Percentiles rank a stretch among this genome's conserved stretches.
These are phyloP conservation scores for Pecten maximus DNA, from an alignment of 2,888 invertebrate genomes.

Conservation along the genomic window DNA sequence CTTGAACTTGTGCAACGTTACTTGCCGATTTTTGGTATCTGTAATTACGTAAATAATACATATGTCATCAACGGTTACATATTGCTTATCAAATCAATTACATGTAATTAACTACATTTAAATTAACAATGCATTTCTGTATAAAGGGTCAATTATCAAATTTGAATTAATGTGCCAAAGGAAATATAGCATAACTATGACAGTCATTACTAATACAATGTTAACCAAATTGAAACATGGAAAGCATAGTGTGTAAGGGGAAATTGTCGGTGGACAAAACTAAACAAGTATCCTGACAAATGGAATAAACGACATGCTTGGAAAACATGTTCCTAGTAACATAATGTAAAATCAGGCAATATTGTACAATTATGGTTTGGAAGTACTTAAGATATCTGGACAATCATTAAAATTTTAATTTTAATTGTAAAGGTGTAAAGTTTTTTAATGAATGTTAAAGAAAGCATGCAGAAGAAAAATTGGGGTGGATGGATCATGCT, in stretches of 20 bases:
- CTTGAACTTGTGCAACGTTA: slow-evolving; percentile 97
- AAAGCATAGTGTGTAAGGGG: neutral
- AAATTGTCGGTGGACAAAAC: neutral
- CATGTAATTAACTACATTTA: neutral
- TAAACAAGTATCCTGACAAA: neutral
- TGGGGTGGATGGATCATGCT: neutral
- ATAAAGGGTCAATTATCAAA: neutral
- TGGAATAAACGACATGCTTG: neutral
- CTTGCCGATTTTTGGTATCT: slow-evolving; percentile 99
- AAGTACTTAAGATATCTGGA: neutral
- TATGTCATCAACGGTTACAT: neutral
- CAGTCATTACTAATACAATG: neutral
- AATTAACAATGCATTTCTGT: slow-evolving; percentile 46
- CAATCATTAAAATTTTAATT: neutral
- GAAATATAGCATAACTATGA: neutral
- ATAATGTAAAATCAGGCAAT: neutral
- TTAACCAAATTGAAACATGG: neutral
- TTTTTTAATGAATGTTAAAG: neutral
- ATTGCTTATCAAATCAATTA: neutral
- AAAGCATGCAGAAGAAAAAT: neutral
- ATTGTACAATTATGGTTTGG: neutral
- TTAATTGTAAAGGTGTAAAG: neutral
- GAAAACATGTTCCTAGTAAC: neutral
- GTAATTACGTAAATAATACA: slow-evolving; percentile 82
- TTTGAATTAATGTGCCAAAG: neutral